Evolutionary conservation across 2,888 invertebrate genomes (phyloP).

Genomic region (Dinocampus coccinellae): DNA sequence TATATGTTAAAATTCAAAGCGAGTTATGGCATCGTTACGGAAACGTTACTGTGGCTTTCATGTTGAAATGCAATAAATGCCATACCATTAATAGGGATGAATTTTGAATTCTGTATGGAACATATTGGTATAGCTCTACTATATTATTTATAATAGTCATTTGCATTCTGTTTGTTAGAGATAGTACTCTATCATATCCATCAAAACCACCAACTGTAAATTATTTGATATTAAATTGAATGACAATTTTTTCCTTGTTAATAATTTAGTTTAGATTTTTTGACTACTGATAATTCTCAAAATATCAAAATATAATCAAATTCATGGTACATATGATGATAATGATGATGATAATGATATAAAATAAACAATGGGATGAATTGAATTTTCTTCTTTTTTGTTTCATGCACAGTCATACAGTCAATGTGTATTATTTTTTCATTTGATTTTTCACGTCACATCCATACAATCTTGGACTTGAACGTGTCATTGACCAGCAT

Average conservation of each 20-base stretch:
- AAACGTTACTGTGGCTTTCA: not conserved
- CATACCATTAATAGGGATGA: not conserved
- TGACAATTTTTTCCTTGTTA: too few relatives aligned
- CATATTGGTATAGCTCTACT: conserved; percentile 15
- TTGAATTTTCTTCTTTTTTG: not conserved
- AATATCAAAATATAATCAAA: too few relatives aligned
- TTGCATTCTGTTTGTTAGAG: not conserved
- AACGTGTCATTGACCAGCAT: not conserved
- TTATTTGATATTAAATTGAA: too few relatives aligned
- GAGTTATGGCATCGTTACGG: not conserved
- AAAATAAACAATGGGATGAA: too few relatives aligned
- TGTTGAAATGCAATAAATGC: not conserved
- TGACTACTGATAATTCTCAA: too few relatives aligned
- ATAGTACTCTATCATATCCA: too few relatives aligned
- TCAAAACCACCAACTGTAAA: too few relatives aligned
- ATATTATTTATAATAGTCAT: conserved; percentile 24
- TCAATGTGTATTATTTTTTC: not conserved
- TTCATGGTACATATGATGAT: too few relatives aligned
- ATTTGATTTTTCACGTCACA: not conserved
- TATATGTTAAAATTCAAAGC: not conserved
- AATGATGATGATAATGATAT: too few relatives aligned
- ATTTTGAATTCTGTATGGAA: not conserved
- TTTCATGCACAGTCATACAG: not conserved
- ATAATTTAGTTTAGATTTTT: too few relatives aligned
- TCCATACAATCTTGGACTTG: not conserved